These are phyloP conservation scores for Ploceus nigricollis DNA, from an alignment of 2,113 vertebrate genomes.

Conservation along the genomic window DNA sequence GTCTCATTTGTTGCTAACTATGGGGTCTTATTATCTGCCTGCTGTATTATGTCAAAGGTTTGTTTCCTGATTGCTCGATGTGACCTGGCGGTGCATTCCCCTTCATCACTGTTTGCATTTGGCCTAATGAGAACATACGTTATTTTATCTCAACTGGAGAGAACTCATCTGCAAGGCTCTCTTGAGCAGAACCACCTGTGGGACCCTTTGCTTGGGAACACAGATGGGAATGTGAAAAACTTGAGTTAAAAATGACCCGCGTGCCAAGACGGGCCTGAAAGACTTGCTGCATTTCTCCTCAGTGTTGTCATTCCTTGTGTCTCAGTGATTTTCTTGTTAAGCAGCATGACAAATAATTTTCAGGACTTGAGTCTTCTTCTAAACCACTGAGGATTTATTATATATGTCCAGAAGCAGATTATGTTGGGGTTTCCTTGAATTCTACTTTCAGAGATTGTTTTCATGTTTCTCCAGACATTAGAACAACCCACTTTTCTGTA, in stretches of 20 bases:
- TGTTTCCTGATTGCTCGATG: slow-evolving; percentile 73
- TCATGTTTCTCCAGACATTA: not conserved
- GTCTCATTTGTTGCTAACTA: slow-evolving; percentile 75
- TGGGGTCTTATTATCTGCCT: slow-evolving; percentile 71
- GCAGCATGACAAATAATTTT: not conserved
- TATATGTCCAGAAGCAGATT: not conserved
- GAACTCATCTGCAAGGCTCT: not conserved
- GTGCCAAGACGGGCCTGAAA: rapidly evolving
- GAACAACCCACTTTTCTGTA: not conserved
- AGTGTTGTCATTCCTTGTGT: not conserved
- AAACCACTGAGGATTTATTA: not conserved
- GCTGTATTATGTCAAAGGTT: slow-evolving; percentile 68
- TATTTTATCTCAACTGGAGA: slow-evolving; percentile 71
- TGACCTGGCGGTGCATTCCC: slow-evolving; percentile 67
- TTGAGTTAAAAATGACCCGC: not conserved
- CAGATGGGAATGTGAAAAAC: not conserved
- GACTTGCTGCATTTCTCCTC: not conserved
- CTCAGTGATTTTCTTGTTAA: not conserved
- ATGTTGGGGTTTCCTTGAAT: not conserved
- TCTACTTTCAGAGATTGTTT: not conserved
- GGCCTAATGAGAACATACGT: slow-evolving; percentile 69
- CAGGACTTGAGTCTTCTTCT: not conserved
- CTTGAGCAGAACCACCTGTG: not conserved
- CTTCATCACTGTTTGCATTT: slow-evolving; percentile 78
- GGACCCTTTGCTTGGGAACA: not conserved